Evolutionary conservation across 2,797 vertebrate species (phyloP).

Genomic region (Enteromius paludinosus): DNA sequence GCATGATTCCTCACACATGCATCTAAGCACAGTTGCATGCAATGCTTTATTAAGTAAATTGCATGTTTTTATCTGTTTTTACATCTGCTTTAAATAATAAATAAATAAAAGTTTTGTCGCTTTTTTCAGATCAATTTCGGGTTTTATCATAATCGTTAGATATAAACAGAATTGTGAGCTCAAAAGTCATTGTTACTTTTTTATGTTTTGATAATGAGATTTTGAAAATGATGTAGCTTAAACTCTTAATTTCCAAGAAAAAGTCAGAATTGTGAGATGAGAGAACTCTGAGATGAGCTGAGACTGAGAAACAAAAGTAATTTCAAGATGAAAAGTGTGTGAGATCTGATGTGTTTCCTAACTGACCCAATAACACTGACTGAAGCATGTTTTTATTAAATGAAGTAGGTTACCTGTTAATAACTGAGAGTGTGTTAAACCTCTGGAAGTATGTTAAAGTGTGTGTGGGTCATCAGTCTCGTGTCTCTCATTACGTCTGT

Average conservation of each 20-base stretch:
- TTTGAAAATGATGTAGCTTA: background rate
- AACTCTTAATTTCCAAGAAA: background rate
- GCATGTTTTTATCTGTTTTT: background rate
- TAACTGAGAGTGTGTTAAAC: background rate
- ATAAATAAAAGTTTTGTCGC: background rate
- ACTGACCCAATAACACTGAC: too few relatives aligned
- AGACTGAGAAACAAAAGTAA: background rate
- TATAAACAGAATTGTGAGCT: background rate
- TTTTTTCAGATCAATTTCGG: background rate
- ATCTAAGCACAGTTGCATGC: background rate
- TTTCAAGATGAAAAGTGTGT: background rate
- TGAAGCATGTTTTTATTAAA: background rate
- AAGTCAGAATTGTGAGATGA: too few relatives aligned
- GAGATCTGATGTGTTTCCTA: background rate
- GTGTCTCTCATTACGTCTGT: slow-evolving; percentile 40
- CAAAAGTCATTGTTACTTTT: background rate
- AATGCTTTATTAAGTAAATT: background rate
- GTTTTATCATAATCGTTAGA: background rate
- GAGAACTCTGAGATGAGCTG: too few relatives aligned
- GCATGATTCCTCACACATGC: slow-evolving; percentile 50
- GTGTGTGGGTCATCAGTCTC: slow-evolving; percentile 26
- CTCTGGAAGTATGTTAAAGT: background rate
- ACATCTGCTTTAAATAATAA: background rate
- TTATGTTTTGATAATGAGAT: background rate
- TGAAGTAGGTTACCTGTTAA: background rate